Evolutionary conservation across 1,140 invertebrate species (phyloP).

Genomic region (Conus ventricosus): DNA sequence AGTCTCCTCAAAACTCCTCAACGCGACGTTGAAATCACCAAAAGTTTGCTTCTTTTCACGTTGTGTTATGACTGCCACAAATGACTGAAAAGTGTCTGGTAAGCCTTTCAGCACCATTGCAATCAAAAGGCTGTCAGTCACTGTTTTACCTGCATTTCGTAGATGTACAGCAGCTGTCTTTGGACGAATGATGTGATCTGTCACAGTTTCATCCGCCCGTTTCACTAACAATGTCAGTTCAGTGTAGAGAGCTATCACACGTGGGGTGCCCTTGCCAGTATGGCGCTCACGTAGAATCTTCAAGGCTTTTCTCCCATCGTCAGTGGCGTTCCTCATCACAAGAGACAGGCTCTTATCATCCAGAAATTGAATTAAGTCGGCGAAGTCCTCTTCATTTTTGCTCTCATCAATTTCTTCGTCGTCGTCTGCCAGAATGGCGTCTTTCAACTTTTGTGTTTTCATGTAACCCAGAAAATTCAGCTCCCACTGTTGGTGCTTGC

Average conservation of each 20-base stretch:
- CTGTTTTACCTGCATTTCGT: slow-evolving; percentile 34
- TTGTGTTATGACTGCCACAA: slow-evolving; percentile 41
- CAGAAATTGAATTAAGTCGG: slow-evolving; percentile 44
- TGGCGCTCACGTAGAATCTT: slow-evolving; percentile 42
- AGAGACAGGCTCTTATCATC: slow-evolving; percentile 44
- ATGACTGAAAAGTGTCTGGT: slow-evolving; percentile 33
- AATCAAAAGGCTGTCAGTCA: slow-evolving; percentile 47
- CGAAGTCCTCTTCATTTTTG: slow-evolving; percentile 44
- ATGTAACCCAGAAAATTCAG: slow-evolving; percentile 45
- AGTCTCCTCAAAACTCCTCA: slow-evolving; percentile 44
- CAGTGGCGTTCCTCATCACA: slow-evolving; percentile 43
- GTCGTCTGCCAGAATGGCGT: slow-evolving; percentile 13
- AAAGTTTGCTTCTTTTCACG: slow-evolving; percentile 26
- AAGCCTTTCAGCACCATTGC: slow-evolving; percentile 50
- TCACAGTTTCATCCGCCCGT: slow-evolving; percentile 31
- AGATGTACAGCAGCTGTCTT: slow-evolving; percentile 41
- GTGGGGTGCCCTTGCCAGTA: slow-evolving; percentile 34
- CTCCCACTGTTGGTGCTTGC: slow-evolving; percentile 48
- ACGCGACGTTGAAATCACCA: slow-evolving; percentile 46
- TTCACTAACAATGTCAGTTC: slow-evolving; percentile 41
- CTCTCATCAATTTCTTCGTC: not conserved
- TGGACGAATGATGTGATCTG: slow-evolving; percentile 47
- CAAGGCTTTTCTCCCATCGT: slow-evolving; percentile 45
- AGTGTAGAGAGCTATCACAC: slow-evolving; percentile 48
- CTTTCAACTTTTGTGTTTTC: slow-evolving; percentile 37